Percentiles rank a stretch among this genome's conserved stretches.
phyloP scores from a whole-genome alignment of 1,140 invertebrate species.

The Periplaneta americana region DNA sequence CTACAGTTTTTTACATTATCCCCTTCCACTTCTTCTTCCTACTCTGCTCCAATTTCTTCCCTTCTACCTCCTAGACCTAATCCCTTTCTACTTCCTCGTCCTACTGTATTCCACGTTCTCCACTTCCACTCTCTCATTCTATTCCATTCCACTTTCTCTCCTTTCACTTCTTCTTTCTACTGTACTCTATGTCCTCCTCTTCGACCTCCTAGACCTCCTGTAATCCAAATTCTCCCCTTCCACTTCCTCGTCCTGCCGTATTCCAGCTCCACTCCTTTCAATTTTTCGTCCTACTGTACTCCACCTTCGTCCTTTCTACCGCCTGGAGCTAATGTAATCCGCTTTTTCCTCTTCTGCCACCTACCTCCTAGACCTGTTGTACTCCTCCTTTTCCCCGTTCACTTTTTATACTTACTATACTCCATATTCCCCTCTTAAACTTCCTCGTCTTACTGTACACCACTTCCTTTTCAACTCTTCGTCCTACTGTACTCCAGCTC shows the following conservation, averaged over 20 bases:
- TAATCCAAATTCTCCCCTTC: constrained; percentile 1
- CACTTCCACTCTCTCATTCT: constrained; percentile 1
- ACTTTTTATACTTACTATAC: background rate
- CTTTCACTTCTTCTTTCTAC: background rate
- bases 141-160: constrained; percentile 1
- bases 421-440: background rate
- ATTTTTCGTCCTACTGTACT: background rate
- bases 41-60: no score
- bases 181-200: background rate
- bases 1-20: no score
- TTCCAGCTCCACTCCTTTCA: background rate
- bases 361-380: background rate
- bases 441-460: background rate
- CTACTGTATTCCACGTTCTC: constrained; percentile 7
- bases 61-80: background rate
- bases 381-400: background rate
- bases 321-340: no score
- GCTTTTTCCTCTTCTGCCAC: background rate
- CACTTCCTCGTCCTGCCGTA: background rate
- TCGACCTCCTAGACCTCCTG: background rate
- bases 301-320: background rate
- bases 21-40: no score
- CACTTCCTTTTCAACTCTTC: background rate
- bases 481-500: background rate
- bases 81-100: background rate